Evolutionary conservation across 2,888 invertebrate species (phyloP).

Genomic region (Glyphotaelius pellucidus): DNA sequence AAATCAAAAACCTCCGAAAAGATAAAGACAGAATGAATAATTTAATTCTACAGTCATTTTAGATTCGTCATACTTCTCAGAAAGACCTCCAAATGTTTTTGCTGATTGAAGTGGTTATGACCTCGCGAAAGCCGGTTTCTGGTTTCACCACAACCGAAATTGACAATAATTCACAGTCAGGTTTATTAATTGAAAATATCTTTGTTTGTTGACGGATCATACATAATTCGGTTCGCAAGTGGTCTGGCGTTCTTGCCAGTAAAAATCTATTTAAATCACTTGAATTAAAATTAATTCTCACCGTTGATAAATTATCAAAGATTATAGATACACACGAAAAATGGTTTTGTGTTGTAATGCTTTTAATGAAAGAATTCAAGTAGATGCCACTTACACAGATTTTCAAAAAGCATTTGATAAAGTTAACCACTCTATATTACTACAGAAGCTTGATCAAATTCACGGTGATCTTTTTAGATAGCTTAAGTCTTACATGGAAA

Average conservation of each 20-base stretch:
- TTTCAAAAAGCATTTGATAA: no score
- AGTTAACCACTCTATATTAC: no score
- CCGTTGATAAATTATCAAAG: neutral
- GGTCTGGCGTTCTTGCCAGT: neutral
- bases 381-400: no score
- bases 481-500: no score
- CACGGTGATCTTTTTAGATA: no score
- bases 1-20: neutral
- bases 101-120: neutral
- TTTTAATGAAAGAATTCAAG: no score
- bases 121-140: neutral
- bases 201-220: neutral
- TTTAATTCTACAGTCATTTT: neutral
- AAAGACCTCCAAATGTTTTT: neutral
- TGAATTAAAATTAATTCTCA: neutral
- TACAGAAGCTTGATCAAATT: no score
- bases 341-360: no score
- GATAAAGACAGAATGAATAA: neutral
- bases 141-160: neutral
- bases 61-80: neutral
- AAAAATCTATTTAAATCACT: neutral
- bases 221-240: neutral
- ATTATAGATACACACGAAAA: no score
- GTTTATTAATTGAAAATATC: neutral
- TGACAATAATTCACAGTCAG: neutral